Base-by-base conservation (phyloP, 64 coral and sea anemone genomes). In the Orbicella faveolata region DNA sequence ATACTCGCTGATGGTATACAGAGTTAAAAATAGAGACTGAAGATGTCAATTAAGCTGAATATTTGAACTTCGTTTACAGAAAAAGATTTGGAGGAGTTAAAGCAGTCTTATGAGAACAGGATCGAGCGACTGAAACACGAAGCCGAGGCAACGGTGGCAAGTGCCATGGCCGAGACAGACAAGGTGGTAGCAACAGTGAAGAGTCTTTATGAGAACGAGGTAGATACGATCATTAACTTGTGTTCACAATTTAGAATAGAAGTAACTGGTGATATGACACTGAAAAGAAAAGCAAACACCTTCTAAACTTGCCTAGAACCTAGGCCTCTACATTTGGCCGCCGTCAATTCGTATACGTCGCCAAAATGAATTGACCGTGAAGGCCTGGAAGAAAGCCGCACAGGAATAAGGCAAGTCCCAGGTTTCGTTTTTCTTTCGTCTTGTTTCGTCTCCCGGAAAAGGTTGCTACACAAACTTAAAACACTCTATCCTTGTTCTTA, bases 21-120 rank as follows among this genome's bases (percentile, higher is more conserved):
- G 44, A 48, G 44, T 67, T n/a, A 67, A 67, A 67, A 17, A 3
- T 19, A 4, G 18, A 67, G 18, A n/a, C 7, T 67, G 18, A 67
- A 67, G 15, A 1, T 67, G 62, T 18, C 2, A 64, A 67, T 21
- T 7, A 67, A 21, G 17, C 4, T 19, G 18, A 67, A 21, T n/a
- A 6, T 23, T 20, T 67, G 21, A 70, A 9, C 15, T 88, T 48
- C 14, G 33, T 34, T 73, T 41, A 64, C 52, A 97, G 95, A 97
- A 18, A 94, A 91, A 87, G 92, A 94, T 35, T 53, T 97, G 12
- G 95, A 90, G 59, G 95, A 97, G 39, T 75, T 94, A 63, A 97
- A 65, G 83, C 57, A 88, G 65, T 78, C 89, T n/a, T 97, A 84
- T 34, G 95, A 97, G 64, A 80, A 74, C 8, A 76, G 89, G 34